phyloP scores from a whole-genome alignment of 2,888 invertebrate species.

The Amorpha juglandis region DNA sequence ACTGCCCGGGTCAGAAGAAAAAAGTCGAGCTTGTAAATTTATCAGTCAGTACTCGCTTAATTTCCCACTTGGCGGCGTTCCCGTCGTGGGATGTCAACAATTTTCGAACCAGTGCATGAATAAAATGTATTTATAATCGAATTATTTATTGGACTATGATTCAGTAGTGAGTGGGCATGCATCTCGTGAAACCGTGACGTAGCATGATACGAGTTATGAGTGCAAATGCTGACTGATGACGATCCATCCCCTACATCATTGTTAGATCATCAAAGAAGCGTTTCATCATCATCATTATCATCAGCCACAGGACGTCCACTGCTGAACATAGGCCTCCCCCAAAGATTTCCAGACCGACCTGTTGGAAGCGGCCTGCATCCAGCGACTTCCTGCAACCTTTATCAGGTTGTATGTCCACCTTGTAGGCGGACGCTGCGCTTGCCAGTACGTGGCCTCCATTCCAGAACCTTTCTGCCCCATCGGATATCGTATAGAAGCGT shows the following conservation, averaged over 20 bases:
- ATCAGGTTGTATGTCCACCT: too few species aligned
- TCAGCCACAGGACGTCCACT: too few species aligned
- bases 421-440: too few species aligned
- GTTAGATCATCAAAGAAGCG: background rate
- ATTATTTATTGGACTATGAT: constrained; percentile 29
- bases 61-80: constrained; percentile 24
- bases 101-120: constrained; percentile 27
- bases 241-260: background rate
- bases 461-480: too few species aligned
- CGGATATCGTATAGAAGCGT: too few species aligned
- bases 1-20: constrained; percentile 8
- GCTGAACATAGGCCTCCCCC: too few species aligned
- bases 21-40: constrained; percentile 17
- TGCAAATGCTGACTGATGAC: background rate
- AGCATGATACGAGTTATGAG: background rate
- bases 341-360: too few species aligned
- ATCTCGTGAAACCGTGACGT: background rate
- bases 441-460: too few species aligned
- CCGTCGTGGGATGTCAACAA: constrained; percentile 22
- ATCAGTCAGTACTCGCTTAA: constrained; percentile 9
- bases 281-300: too few species aligned
- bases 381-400: too few species aligned
- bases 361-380: too few species aligned
- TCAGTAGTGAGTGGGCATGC: constrained; percentile 21
- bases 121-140: constrained; percentile 33